Evolutionary conservation across 2,888 invertebrate species (phyloP).

Genomic region (Oligia fasciuncula): DNA sequence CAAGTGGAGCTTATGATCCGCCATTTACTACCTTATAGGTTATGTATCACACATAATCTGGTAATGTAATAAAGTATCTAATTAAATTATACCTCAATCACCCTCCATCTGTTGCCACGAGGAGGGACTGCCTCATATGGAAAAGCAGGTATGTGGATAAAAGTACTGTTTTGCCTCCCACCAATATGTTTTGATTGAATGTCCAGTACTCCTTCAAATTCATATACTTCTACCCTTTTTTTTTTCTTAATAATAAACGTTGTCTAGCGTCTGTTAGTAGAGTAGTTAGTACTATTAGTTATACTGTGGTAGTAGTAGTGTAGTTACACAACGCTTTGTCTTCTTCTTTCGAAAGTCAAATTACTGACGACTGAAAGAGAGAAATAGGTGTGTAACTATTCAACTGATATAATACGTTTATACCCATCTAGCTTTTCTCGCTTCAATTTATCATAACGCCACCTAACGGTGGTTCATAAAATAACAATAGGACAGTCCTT

Average conservation of each 20-base stretch:
- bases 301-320: no score
- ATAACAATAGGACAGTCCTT: not conserved
- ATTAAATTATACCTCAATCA: not conserved
- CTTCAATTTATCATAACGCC: slow-evolving; percentile 13
- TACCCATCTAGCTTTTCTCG: not conserved
- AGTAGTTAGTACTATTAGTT: no score
- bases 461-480: slow-evolving; percentile 1
- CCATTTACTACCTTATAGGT: not conserved
- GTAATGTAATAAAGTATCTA: not conserved
- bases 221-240: no score
- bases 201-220: not conserved
- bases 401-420: no score
- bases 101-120: no score
- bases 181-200: not conserved
- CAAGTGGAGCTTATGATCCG: not conserved
- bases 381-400: no score
- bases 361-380: no score
- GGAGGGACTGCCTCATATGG: no score
- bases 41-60: not conserved
- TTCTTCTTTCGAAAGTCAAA: no score
- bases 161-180: not conserved
- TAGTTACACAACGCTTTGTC: no score
- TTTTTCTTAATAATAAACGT: no score
- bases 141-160: not conserved
- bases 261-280: no score